Conservation (phyloP, 2,888 invertebrate genomes). For the Tenthredo notha region DNA sequence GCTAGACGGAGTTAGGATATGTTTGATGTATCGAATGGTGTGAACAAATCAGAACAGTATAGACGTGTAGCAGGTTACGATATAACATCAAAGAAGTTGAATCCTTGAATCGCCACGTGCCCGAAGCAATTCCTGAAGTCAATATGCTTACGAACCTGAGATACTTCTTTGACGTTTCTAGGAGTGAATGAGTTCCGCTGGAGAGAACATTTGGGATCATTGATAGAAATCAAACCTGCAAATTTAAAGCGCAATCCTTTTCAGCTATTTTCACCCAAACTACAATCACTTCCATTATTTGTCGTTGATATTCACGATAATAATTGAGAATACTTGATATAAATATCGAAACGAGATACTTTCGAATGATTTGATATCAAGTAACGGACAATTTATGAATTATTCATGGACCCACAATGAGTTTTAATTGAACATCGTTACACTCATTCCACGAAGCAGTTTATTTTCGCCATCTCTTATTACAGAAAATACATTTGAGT, state of each 20-base stretch:
- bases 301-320: not conserved
- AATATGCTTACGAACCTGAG: slow-evolving; percentile 1
- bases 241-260: not conserved
- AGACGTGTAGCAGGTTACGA: not conserved
- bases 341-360: not conserved
- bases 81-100: slow-evolving; percentile 30
- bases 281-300: not conserved
- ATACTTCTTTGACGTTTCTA: slow-evolving; percentile 4
- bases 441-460: not conserved
- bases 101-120: not conserved
- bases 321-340: not conserved
- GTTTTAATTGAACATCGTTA: slow-evolving; percentile 1
- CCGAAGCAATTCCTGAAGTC: slow-evolving; percentile 33
- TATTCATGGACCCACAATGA: not conserved
- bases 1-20: not conserved
- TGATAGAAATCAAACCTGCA: not conserved
- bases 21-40: slow-evolving; percentile 26
- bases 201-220: not conserved
- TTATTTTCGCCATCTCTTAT: not conserved
- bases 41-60: slow-evolving; percentile 7
- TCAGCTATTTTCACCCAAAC: not conserved
- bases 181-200: not conserved
- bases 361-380: not conserved
- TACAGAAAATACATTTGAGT: not conserved
- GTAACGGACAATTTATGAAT: not conserved